Conservation (phyloP, 2,797 vertebrate species). For the Anguilla megastoma region DNA sequence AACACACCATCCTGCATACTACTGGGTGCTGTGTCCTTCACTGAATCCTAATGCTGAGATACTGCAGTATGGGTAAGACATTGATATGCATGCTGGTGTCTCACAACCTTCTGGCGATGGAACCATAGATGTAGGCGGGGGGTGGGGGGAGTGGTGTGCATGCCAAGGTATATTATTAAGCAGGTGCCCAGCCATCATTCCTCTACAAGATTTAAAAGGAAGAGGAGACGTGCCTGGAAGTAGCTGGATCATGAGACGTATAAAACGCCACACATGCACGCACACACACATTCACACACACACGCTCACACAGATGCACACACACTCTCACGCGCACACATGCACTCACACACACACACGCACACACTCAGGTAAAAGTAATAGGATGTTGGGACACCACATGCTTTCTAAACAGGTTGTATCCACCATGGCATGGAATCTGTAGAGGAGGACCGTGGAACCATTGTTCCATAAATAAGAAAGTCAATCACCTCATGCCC, state of each 20-base stretch:
- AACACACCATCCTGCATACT: background rate
- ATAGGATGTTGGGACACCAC: too few relatives aligned
- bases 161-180: background rate
- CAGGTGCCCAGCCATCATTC: background rate
- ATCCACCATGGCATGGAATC: too few relatives aligned
- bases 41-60: slow-evolving; percentile 16
- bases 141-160: too few relatives aligned
- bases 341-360: background rate
- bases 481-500: too few relatives aligned
- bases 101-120: slow-evolving; percentile 10
- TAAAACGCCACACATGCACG: background rate
- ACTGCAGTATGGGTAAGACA: background rate
- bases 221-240: background rate
- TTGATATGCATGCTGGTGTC: slow-evolving; percentile 24
- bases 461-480: too few relatives aligned
- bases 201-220: too few relatives aligned
- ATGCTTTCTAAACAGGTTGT: too few relatives aligned
- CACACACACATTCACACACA: background rate
- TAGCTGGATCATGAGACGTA: too few relatives aligned
- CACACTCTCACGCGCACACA: too few relatives aligned
- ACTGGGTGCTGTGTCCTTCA: background rate
- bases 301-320: too few relatives aligned
- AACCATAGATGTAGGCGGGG: background rate
- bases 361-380: background rate
- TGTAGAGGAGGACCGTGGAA: too few relatives aligned